phyloP scores from a whole-genome alignment of 2,797 vertebrate species.

The Hybognathus amarus region DNA sequence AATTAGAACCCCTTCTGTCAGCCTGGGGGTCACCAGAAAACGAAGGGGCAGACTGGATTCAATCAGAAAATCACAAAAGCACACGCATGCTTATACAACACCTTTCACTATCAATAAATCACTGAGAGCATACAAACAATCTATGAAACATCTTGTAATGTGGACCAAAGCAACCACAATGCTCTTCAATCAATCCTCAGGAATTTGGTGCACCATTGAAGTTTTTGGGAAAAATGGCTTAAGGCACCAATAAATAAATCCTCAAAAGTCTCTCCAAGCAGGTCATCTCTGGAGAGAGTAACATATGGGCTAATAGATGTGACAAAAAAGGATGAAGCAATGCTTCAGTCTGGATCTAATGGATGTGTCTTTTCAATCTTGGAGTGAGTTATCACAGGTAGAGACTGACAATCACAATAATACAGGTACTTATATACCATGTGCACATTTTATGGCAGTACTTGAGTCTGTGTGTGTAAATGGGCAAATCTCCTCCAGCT shows the following conservation, averaged over 20 bases:
- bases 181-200: conserved; percentile 49
- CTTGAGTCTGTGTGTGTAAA: conserved; percentile 23
- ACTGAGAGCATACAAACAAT: conserved; percentile 18
- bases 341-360: conserved; percentile 38
- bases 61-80: conserved; percentile 65
- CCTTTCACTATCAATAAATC: conserved; percentile 43
- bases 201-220: conserved; percentile 48
- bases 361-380: conserved; percentile 41
- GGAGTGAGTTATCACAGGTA: conserved; percentile 19
- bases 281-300: conserved; percentile 49
- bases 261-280: conserved; percentile 45
- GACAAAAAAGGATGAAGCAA: conserved; percentile 51
- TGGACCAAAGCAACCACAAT: conserved; percentile 42
- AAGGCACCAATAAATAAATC: conserved; percentile 56
- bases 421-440: conserved; percentile 21
- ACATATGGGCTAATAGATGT: conserved; percentile 58
- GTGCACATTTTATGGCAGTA: conserved; percentile 35
- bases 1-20: conserved; percentile 72
- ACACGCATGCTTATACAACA: conserved; percentile 12
- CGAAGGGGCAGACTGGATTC: conserved; percentile 65
- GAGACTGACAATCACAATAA: conserved; percentile 23
- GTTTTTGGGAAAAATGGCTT: conserved; percentile 54
- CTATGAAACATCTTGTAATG: conserved; percentile 25
- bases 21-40: conserved; percentile 62
- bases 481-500: not conserved